Evolutionary conservation across 2,888 invertebrate genomes (phyloP), one percentile per base, ranked within the genome.

Genomic region (Thecocarcelia acutangulata): DNA sequence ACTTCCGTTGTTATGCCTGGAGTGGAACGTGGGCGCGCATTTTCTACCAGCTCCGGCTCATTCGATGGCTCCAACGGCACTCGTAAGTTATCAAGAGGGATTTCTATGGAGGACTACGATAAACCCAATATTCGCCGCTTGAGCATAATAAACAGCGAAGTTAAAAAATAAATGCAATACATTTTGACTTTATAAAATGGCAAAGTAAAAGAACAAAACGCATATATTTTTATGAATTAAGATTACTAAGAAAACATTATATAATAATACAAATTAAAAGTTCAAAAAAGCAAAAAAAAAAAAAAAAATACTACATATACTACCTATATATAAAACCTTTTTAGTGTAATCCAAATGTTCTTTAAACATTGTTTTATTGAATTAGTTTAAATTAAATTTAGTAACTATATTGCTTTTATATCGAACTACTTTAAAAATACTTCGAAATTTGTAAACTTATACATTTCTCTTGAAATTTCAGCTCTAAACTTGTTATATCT

Each of bases 61-160:
- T 90, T 89, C 56, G 92, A 92, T 81, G 91, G 91, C 63, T 85
- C 85, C 74, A 88, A 88, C 83, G 92, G 91, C 44, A 89, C 89
- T 58, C 90, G 91, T 17, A 91, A 92, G 75, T 87, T 93, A 44
- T 92, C 93, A 24, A 91, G 93, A 61, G 93, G 93, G 76, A 94
- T 96, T 93, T 94, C 94, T 80, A 96, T 96, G 95, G 95, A 96
- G 87, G 95, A 96, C 88, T 95, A 95, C 90, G 95, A 95, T 91
- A 94, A 94, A 87, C 95, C 95, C 46, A 95, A 96, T 90, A 94
- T 95, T 85, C 92, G 95, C 82, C 93, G 95, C 54, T 93, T 95
- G 81, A 95, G 95, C 80, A 93, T 95, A 85, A 94, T 93, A 73
- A 89, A 89, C 74, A 90, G 87, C 84, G 88, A 85, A 17, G 48